These are phyloP conservation scores for Himalopsyche japonica DNA, from an alignment of 2,888 invertebrate genomes.

Conservation along the genomic window DNA sequence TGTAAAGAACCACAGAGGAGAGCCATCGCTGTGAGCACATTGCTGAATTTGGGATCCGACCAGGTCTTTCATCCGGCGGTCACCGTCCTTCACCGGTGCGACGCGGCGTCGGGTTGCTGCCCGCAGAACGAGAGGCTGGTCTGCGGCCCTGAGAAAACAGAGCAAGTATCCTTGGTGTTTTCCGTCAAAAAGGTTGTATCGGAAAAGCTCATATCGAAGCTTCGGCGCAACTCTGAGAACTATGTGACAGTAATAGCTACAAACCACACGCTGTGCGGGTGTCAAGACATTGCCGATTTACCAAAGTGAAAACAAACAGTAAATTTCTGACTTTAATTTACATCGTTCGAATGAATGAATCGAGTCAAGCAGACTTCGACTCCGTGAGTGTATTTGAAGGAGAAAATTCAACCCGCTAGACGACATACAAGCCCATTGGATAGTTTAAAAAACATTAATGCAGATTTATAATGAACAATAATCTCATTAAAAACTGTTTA, in stretches of 20 bases:
- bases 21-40: background rate
- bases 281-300: slow-evolving; percentile 36
- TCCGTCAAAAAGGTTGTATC: slow-evolving; percentile 17
- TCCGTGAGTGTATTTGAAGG: background rate
- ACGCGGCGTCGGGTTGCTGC: slow-evolving; percentile 47
- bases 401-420: background rate
- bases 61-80: slow-evolving; percentile 21
- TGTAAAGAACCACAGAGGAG: background rate
- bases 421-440: background rate
- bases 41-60: background rate
- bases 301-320: background rate
- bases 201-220: background rate
- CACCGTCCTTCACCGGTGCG: slow-evolving; percentile 43
- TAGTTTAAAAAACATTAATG: background rate
- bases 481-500: background rate
- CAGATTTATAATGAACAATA: background rate
- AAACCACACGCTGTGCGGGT: slow-evolving; percentile 45
- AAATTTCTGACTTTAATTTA: too few species aligned
- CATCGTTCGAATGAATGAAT: background rate
- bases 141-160: slow-evolving; percentile 43
- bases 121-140: slow-evolving; percentile 33
- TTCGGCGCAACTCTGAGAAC: background rate
- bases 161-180: slow-evolving; percentile 44
- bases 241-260: slow-evolving; percentile 43
- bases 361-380: background rate